A percentile compares a stretch with the other conserved stretches of the same genome.
Evolutionary conservation across 1,140 invertebrate genomes (phyloP).

Genomic region (Riptortus pedestris): DNA sequence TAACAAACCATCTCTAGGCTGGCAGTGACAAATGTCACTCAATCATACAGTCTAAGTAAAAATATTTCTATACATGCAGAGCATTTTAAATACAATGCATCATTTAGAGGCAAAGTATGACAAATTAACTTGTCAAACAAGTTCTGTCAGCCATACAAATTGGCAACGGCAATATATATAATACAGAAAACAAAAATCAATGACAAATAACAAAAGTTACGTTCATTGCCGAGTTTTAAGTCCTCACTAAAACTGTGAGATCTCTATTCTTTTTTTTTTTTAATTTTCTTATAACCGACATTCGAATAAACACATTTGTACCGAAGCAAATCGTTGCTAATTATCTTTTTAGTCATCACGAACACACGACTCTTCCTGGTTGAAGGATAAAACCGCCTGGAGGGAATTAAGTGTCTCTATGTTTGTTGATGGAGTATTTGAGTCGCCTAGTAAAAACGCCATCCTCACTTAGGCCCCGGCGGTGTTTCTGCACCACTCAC

Average conservation of each 20-base stretch:
- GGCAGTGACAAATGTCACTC: background rate
- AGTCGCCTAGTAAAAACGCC: slow-evolving; percentile 19
- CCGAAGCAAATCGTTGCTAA: slow-evolving; percentile 12
- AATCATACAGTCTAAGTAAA: background rate
- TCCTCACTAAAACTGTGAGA: slow-evolving; percentile 5
- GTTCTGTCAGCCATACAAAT: background rate
- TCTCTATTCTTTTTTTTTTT: background rate
- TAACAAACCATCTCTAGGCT: slow-evolving; percentile 15
- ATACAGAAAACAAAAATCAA: background rate
- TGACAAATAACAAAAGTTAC: background rate
- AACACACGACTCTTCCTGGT: background rate
- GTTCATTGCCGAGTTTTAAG: background rate
- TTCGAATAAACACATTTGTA: slow-evolving; percentile 12
- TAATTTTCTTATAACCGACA: slow-evolving; percentile 7
- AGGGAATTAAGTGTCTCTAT: background rate
- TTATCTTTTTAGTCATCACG: background rate
- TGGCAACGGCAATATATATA: slow-evolving; percentile 2
- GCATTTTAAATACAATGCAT: slow-evolving; percentile 6
- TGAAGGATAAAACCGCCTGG: background rate
- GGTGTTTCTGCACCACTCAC: slow-evolving; percentile 24
- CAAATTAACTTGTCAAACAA: slow-evolving; percentile 1
- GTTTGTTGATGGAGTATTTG: slow-evolving; percentile 22
- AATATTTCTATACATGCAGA: slow-evolving; percentile 12
- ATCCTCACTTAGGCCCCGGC: slow-evolving; percentile 25
- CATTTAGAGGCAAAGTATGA: slow-evolving; percentile 13